phyloP scores from a whole-genome alignment of 53 echinoderm and acorn worm species.

The Crossaster papposus region DNA sequence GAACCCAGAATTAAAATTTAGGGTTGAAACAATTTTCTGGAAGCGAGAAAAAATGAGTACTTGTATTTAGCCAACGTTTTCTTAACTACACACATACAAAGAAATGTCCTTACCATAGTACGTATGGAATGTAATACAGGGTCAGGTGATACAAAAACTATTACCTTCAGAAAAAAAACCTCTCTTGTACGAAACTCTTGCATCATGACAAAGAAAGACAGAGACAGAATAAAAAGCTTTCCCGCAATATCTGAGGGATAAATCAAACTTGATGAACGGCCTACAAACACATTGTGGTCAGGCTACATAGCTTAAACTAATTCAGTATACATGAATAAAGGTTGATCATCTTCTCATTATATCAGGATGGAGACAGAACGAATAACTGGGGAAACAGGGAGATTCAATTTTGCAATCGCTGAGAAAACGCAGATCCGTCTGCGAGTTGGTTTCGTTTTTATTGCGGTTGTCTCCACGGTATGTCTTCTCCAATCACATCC shows the following conservation, averaged over 20 bases:
- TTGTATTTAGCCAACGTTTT: too few species aligned
- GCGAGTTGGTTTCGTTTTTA: neutral
- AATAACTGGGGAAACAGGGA: neutral
- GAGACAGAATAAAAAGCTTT: neutral
- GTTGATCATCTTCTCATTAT: neutral
- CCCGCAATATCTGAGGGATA: neutral
- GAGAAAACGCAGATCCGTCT: neutral
- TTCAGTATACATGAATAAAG: neutral
- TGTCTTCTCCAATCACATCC: neutral
- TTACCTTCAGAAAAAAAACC: too few species aligned
- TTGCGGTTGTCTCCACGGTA: neutral
- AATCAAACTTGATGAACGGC: neutral
- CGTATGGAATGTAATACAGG: too few species aligned
- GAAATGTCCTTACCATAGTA: too few species aligned
- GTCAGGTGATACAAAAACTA: too few species aligned
- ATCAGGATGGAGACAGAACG: neutral
- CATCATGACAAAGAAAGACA: neutral
- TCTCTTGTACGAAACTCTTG: neutral
- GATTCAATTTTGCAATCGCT: conserved; percentile 5
- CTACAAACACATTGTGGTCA: neutral
- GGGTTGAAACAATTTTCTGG: too few species aligned
- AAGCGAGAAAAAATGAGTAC: too few species aligned
- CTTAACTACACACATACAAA: too few species aligned
- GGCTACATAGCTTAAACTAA: neutral
- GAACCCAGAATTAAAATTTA: too few species aligned